Evolutionary conservation across 2,113 vertebrate genomes (phyloP).

Genomic region (Apodemus sylvaticus): DNA sequence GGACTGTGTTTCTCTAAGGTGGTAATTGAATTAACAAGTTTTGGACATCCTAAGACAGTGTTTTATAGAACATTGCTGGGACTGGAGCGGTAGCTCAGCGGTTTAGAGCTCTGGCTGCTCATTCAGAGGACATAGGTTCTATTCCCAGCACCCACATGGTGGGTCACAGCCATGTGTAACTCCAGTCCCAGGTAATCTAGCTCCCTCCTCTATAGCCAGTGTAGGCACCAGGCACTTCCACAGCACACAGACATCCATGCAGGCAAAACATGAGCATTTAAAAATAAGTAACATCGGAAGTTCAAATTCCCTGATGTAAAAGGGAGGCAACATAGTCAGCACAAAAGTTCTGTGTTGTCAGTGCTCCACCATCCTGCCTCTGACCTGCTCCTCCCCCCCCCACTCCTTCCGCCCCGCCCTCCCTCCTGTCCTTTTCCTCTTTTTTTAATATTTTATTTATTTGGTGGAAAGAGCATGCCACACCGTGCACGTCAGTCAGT

Average conservation of each 20-base stretch:
- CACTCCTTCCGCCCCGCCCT: not conserved
- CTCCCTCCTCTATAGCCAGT: not conserved
- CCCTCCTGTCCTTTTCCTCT: too few relatives aligned
- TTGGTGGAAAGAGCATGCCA: not conserved
- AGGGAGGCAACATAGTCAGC: not conserved
- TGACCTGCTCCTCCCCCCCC: not conserved
- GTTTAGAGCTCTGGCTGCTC: not conserved
- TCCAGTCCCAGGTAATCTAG: not conserved
- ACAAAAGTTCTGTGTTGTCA: not conserved
- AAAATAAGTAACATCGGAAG: not conserved
- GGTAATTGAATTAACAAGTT: slow-evolving; percentile 20
- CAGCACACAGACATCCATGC: not conserved
- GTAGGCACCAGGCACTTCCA: not conserved
- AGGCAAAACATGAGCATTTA: not conserved
- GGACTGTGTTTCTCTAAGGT: not conserved
- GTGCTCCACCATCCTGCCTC: not conserved
- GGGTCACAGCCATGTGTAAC: not conserved
- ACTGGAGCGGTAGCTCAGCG: not conserved
- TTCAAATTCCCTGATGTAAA: not conserved
- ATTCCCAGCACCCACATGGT: not conserved
- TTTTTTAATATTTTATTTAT: not conserved
- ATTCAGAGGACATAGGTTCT: not conserved
- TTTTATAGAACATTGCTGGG: not conserved
- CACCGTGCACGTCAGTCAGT: not conserved
- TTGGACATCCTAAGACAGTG: not conserved